Base-by-base conservation (phyloP, 2,797 vertebrate genomes). In the Spatula versicolor region DNA sequence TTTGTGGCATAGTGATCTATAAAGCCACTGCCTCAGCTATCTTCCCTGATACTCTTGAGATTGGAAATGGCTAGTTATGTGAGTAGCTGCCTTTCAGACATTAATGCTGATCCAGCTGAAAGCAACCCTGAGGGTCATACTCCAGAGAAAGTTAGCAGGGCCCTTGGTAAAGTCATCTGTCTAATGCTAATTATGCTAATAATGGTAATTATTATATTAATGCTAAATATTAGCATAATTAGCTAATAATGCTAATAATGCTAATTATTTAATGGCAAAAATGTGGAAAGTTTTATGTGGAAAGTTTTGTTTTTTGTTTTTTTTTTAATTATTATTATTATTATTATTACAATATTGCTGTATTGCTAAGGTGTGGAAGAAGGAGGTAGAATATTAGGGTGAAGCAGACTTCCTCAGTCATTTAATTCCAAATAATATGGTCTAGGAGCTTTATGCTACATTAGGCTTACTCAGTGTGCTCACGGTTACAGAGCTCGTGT, bases 371-470 rank as follows among this genome's bases (percentile, higher is more conserved):
- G 26, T 79, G 28, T 75, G 58, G 35, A 75, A 78, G 21, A 50
- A 64, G 63, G 30, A 88, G 35, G 35, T 59, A 37, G 12, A 78
- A 26, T 54, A 12, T 33, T 41, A 63, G 45, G 77, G 60, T n/a
- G 58, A 81, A 75, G 20, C 28, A 86, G 43, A 35, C 11, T 52
- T 80, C n/a, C 41, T 16, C 39, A 77, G 0, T 14, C 0, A 0
- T 68, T 84, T 13, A 33, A 3, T 63, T 58, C 31, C 66, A 91
- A 43, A 18, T 60, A 7, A 28, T 48, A 13, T 22, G 21, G 30
- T 43, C 43, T 59, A 35, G 50, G 19, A 60, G 58, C 28, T 90
- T 82, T 68, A 30, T 52, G 43, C 26, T 64, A 1, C 12, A 1
- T 31, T 68, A 37, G n/a, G 13, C 48, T 74, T 52, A 20, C 19